These are phyloP conservation scores for Philhelius pedissequus DNA, from an alignment of 2,888 invertebrate genomes.

Conservation along the genomic window DNA sequence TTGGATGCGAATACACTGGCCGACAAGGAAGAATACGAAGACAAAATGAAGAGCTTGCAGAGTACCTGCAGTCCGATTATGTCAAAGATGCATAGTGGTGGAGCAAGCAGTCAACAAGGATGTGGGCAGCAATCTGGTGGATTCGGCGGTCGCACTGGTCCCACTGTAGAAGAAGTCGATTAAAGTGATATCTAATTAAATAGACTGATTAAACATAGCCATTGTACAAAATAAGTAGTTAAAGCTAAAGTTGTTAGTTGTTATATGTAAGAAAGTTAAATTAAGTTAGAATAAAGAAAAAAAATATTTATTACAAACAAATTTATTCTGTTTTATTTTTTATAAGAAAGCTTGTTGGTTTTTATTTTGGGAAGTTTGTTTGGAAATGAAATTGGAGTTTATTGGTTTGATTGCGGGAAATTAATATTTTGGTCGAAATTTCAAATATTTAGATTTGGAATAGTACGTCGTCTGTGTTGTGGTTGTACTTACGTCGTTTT, in stretches of 20 bases:
- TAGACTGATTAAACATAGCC: background rate
- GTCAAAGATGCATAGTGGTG: slow-evolving; percentile 79
- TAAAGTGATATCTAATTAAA: slow-evolving; percentile 43
- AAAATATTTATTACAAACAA: background rate
- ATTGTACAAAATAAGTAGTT: background rate
- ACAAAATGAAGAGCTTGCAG: slow-evolving; percentile 75
- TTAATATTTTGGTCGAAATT: no score
- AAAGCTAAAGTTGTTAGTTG: background rate
- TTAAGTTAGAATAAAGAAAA: background rate
- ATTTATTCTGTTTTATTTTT: background rate
- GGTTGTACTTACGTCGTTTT: no score
- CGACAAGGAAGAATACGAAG: slow-evolving; percentile 83
- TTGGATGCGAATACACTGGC: slow-evolving; percentile 87
- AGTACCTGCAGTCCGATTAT: slow-evolving; percentile 78
- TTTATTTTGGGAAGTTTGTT: no score
- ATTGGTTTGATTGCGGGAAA: no score
- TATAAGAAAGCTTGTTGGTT: no score
- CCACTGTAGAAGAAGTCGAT: slow-evolving; percentile 73
- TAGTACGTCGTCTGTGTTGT: no score
- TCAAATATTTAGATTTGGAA: no score
- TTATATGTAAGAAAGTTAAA: background rate
- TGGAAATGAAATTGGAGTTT: no score
- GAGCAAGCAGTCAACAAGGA: slow-evolving; percentile 37
- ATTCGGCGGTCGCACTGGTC: slow-evolving; percentile 80
- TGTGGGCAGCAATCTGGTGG: slow-evolving; percentile 82